Percentiles rank a stretch among this genome's conserved stretches.
Conservation (phyloP, 2,113 vertebrate species). For the Bostrychus sinensis region DNA sequence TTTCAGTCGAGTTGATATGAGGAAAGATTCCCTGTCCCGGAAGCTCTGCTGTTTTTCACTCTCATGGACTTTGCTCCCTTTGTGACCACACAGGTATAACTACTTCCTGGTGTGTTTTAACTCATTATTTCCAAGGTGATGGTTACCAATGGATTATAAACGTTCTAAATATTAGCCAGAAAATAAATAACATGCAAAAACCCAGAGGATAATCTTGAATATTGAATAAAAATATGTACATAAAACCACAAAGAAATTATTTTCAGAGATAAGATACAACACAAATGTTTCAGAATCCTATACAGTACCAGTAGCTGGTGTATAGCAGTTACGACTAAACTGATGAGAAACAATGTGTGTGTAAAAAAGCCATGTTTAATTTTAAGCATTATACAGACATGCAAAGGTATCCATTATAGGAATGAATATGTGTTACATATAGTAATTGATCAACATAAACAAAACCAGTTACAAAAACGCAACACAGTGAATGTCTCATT, state of each 20-base stretch:
- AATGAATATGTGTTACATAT: not conserved
- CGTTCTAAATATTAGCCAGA: not conserved
- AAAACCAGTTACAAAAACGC: not conserved
- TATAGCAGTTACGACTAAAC: not conserved
- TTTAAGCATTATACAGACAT: not conserved
- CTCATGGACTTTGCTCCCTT: slow-evolving; percentile 72
- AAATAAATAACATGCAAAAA: not conserved
- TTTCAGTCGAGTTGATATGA: slow-evolving; percentile 12
- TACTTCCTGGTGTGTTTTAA: slow-evolving; percentile 78
- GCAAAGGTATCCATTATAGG: not conserved
- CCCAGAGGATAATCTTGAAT: no score
- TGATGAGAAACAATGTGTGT: not conserved
- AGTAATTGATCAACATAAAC: not conserved
- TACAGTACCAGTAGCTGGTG: not conserved
- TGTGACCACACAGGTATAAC: slow-evolving; percentile 30
- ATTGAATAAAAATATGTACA: no score
- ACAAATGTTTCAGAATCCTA: not conserved
- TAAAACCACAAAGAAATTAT: not conserved
- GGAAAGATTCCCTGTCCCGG: slow-evolving; percentile 24
- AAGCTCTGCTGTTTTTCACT: slow-evolving; percentile 20
- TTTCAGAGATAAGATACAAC: not conserved
- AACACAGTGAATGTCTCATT: slow-evolving; percentile 1
- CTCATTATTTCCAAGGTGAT: slow-evolving; percentile 39
- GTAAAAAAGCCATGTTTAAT: slow-evolving; percentile 2
- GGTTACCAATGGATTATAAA: not conserved